Evolutionary conservation across 2,888 invertebrate genomes (phyloP).

Genomic region (Melinopterus prodromus): DNA sequence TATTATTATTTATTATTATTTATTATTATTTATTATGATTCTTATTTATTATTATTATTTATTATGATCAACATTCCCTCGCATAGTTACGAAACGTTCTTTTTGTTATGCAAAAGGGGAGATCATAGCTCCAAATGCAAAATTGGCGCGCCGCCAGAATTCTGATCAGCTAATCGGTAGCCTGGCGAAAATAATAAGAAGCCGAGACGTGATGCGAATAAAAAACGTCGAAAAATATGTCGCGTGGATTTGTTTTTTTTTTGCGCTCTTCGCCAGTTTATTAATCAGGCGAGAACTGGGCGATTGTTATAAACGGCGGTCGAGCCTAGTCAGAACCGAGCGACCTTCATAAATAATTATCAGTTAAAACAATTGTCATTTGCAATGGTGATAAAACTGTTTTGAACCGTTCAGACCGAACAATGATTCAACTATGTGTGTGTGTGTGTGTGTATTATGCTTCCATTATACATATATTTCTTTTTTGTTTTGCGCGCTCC

Average conservation of each 20-base stretch:
- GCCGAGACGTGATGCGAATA: not conserved
- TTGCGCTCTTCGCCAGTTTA: not conserved
- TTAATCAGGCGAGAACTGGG: not conserved
- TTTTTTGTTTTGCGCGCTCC: slow-evolving; percentile 16
- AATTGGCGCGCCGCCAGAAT: not conserved
- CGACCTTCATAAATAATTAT: slow-evolving; percentile 37
- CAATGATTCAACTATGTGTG: slow-evolving; percentile 26
- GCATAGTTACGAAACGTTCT: not conserved
- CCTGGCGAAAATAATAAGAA: not conserved
- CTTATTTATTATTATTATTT: not conserved
- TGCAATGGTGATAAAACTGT: slow-evolving; percentile 38
- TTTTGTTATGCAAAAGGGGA: not conserved
- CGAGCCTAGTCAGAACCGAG: slow-evolving; percentile 26
- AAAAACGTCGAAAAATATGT: not conserved
- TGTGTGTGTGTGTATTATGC: not conserved
- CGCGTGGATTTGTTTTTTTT: not conserved
- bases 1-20: too few species aligned
- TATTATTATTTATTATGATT: too few species aligned
- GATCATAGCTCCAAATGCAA: not conserved
- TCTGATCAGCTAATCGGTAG: not conserved
- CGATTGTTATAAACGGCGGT: slow-evolving; percentile 29
- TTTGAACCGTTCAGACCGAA: slow-evolving; percentile 28
- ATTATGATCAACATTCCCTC: not conserved
- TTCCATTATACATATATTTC: slow-evolving; percentile 15
- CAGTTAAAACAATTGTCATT: slow-evolving; percentile 36